Evolutionary conservation across 2,888 invertebrate species (phyloP), one percentile per base, ranked within the genome.

Genomic region (Agelastica alni): DNA sequence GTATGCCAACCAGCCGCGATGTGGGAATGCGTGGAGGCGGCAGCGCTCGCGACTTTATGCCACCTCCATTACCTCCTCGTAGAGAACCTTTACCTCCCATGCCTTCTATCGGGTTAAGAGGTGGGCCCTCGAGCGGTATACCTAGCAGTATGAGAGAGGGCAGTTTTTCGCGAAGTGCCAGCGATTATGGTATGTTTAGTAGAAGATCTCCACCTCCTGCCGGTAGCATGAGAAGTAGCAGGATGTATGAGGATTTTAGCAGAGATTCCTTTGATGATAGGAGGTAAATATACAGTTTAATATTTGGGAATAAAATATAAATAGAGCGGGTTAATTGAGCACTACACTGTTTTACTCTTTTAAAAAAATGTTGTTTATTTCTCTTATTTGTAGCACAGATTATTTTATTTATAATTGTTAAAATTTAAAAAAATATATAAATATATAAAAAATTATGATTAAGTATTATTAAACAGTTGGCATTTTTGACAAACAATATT

Each of bases 221-320:
- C 5, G 66, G 72, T 22, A 66, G 71, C 39, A 71, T 76, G n/a
- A 71, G 74, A 7, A 68, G 76, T 31, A 75, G 75, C 81, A 85
- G 88, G 70, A 87, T 90, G 81, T 91, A 90, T 78, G 91, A 92
- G 79, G 91, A 91, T 79, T 92, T 91, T 77, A 91, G 91, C 79
- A 83, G 91, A 65, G 91, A 92, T 79, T 88, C 90, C 41, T 92
- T 91, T 78, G 91, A 92, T 79, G 91, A 92, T 72, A 86, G 91
- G 77, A 86, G 88, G 88, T 88, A 78, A 79, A 77, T 58, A 28
- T n/a, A n/a, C n/a, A n/a, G n/a, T n/a, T n/a, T n/a, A n/a, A n/a
- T n/a, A n/a, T n/a, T n/a, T n/a, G n/a, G n/a, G n/a, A n/a, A n/a
- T n/a, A n/a, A n/a, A n/a, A n/a, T n/a, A n/a, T n/a, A n/a, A n/a